A percentile compares a stretch with the other conserved stretches of the same genome.
phyloP scores from a whole-genome alignment of 2,888 invertebrate genomes.

The Pristionchus exspectatus region DNA sequence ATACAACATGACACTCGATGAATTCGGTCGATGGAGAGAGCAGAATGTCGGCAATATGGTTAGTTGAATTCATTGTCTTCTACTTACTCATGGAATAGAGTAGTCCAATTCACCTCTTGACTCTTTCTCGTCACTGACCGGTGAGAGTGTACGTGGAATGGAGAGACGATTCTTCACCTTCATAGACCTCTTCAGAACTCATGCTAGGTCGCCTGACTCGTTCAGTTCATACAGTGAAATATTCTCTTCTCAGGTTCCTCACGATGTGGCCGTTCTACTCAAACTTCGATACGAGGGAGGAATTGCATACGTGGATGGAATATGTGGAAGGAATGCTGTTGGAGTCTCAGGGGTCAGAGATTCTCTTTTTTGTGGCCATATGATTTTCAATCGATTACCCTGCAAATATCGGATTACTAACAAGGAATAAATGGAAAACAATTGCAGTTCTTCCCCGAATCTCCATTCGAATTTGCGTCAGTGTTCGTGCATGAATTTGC shows the following conservation, averaged over 20 bases:
- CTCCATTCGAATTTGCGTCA: slow-evolving; percentile 63
- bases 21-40: slow-evolving; percentile 65
- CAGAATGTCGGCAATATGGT: slow-evolving; percentile 46
- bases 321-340: slow-evolving; percentile 63
- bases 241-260: slow-evolving; percentile 52
- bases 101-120: not conserved
- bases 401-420: not conserved
- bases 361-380: not conserved
- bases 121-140: not conserved
- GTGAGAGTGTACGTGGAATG: no score
- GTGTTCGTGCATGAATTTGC: slow-evolving; percentile 69
- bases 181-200: no score
- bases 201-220: no score
- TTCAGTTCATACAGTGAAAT: no score
- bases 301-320: slow-evolving; percentile 65
- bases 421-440: not conserved
- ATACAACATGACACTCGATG: slow-evolving; percentile 64
- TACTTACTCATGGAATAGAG: not conserved
- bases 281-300: slow-evolving; percentile 69
- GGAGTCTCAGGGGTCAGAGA: slow-evolving; percentile 66
- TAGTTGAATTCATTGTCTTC: not conserved
- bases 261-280: slow-evolving; percentile 66
- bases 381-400: no score
- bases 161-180: no score
- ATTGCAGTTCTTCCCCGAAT: slow-evolving; percentile 62